phyloP scores from a whole-genome alignment of 2,797 vertebrate species.

The Amphiprion clarkii region DNA sequence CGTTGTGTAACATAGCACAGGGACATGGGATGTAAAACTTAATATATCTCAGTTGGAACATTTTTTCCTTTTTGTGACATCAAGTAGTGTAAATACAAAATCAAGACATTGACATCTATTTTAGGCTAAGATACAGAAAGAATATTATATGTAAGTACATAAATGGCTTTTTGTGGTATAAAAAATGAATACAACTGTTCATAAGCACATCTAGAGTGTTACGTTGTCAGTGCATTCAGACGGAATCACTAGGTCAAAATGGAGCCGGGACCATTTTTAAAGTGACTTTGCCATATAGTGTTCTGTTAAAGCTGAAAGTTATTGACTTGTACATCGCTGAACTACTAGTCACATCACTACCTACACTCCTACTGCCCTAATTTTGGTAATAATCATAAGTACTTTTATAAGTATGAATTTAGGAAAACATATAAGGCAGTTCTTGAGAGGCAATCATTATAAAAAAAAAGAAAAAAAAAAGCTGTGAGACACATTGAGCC shows the following conservation, averaged over 20 bases:
- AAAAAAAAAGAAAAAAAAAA: background rate
- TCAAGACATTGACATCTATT: background rate
- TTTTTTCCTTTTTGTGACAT: background rate
- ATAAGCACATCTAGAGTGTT: background rate
- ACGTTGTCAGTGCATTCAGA: background rate
- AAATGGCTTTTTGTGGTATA: background rate
- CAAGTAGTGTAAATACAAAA: background rate
- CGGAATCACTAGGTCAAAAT: background rate
- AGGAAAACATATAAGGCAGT: constrained; percentile 40
- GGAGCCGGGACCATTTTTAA: background rate
- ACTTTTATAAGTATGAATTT: background rate
- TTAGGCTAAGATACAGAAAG: background rate
- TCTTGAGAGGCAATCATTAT: constrained; percentile 31
- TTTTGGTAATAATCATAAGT: too few relatives aligned
- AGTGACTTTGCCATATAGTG: background rate
- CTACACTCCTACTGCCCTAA: too few relatives aligned
- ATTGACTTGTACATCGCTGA: background rate
- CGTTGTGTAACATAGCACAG: background rate
- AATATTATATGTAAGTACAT: background rate
- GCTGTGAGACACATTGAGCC: constrained; percentile 16
- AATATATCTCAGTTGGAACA: background rate
- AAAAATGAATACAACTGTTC: background rate
- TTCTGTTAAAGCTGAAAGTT: background rate
- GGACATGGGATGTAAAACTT: background rate
- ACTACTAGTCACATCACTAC: background rate